Base-by-base conservation (phyloP, 2,888 invertebrate species). In the Drosophila monieri region DNA sequence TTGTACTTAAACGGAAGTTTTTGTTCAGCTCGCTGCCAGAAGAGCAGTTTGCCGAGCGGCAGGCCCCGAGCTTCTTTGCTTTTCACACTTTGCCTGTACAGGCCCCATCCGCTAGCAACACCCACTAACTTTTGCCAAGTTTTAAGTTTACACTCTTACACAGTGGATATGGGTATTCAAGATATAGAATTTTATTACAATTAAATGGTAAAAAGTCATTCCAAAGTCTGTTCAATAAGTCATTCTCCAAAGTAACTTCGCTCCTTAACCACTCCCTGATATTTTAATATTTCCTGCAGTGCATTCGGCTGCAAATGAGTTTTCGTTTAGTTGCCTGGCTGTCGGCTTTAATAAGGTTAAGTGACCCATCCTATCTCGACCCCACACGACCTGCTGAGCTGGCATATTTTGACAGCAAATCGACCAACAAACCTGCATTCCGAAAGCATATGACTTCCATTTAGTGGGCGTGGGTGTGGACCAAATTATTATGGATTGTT, bases 1-100 rank as follows among this genome's bases (percentile, higher is more conserved):
- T 81, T 83, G 80, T 55, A 69, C 83, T 74, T 64, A 37, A 72
- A 72, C 57, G 49, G 75, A 86, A 83, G 75, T 78, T 80, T 84
- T 73, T 68, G 39, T 39, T 46, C 39, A 46, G 43, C 62, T 49
- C 32, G 32, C 59, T 56, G 23, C 8, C 25, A 47, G 49, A 41
- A 49, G 68, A 57, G 47, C 69, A 58, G 44, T 44, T 46, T 21
- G 49, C 39, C 55, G 15, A 32, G 37, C 53, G 27, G 39, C 39
- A 25, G 62, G 35, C 65, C 48, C 15, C 12, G 14, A 27, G 56
- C 23, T 54, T 55, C 53, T 65, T 73, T 73, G 25, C 58, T 58
- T 65, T 71, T 71, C 65, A 65, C 71, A 71, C 70, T 54, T 44
- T 41, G 9, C 23, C 30, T 10, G 15, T 9, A 18, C 14, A 27